phyloP scores from a whole-genome alignment of 2,797 vertebrate genomes.

The Schizopygopsis pylzovi region DNA sequence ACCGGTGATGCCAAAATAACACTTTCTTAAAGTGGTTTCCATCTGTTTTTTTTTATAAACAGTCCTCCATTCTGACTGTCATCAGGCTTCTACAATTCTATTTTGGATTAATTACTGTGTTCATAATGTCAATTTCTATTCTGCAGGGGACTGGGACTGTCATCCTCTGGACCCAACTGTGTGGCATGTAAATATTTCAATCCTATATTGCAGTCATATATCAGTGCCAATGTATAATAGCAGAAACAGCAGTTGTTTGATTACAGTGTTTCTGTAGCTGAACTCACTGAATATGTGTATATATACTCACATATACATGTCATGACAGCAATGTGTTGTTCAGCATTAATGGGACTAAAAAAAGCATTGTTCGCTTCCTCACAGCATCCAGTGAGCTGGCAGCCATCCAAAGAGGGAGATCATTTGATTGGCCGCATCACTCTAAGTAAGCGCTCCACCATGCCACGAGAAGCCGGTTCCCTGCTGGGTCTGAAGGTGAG shows the following conservation, averaged over 20 bases:
- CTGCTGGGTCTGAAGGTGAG: conserved; percentile 95
- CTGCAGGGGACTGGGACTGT: conserved; percentile 95
- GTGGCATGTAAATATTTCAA: conserved; percentile 88
- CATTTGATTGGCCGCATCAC: conserved; percentile 97
- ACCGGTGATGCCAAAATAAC: no score
- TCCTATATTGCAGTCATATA: background rate
- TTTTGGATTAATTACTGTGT: background rate
- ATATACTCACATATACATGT: background rate
- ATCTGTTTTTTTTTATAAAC: background rate
- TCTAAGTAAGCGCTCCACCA: conserved; percentile 94
- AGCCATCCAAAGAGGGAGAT: conserved; percentile 97
- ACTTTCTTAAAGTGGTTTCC: no score
- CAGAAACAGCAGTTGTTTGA: conserved; percentile 9
- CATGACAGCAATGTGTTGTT: conserved; percentile 26
- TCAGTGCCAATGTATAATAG: background rate
- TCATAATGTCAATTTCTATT: conserved; percentile 45
- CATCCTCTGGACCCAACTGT: conserved; percentile 95
- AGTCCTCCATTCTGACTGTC: background rate
- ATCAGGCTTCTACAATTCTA: background rate
- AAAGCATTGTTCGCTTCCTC: conserved; percentile 40
- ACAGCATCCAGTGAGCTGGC: conserved; percentile 98
- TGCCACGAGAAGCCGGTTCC: conserved; percentile 95
- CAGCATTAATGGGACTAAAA: conserved; percentile 46
- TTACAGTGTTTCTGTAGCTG: background rate
- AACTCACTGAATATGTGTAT: background rate